phyloP scores from a whole-genome alignment of 1,140 invertebrate species.

The Steinernema khuongi region DNA sequence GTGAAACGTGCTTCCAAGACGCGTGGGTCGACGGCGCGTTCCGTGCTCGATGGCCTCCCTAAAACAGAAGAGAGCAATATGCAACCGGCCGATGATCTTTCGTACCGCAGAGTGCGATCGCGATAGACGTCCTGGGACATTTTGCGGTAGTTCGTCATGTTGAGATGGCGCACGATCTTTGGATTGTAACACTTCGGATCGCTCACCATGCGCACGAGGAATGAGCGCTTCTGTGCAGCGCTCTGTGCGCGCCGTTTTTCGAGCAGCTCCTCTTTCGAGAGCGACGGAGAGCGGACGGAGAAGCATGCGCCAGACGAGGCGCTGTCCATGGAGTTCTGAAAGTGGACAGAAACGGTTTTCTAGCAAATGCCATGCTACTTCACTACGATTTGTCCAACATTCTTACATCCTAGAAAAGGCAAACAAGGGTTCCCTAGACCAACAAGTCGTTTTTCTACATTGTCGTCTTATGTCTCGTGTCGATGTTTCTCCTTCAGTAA shows the following conservation, averaged over 20 bases:
- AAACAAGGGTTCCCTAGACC: neutral
- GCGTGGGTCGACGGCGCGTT: conserved; percentile 19
- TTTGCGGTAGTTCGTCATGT: conserved; percentile 58
- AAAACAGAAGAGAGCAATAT: conserved; percentile 14
- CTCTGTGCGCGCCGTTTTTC: conserved; percentile 29
- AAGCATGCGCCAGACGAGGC: neutral
- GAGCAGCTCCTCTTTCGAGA: conserved; percentile 37
- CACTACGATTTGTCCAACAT: too few species aligned
- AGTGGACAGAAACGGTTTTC: too few species aligned
- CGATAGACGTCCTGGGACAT: conserved; percentile 55
- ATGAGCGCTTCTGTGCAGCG: conserved; percentile 45
- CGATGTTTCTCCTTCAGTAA: too few species aligned
- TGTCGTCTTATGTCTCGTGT: too few species aligned
- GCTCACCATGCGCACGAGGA: conserved; percentile 57
- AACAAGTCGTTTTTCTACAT: too few species aligned
- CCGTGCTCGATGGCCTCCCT: conserved; percentile 48
- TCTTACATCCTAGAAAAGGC: too few species aligned
- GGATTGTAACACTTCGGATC: conserved; percentile 59
- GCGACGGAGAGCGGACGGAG: neutral
- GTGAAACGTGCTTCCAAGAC: conserved; percentile 15
- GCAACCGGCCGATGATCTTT: neutral
- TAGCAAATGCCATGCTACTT: too few species aligned
- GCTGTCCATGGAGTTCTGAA: conserved; percentile 23
- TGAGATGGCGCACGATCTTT: conserved; percentile 57
- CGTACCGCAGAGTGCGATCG: conserved; percentile 51